Percentiles rank a stretch among this genome's conserved stretches.
Evolutionary conservation across 2,113 vertebrate genomes (phyloP).

Genomic region (Ploceus nigricollis): DNA sequence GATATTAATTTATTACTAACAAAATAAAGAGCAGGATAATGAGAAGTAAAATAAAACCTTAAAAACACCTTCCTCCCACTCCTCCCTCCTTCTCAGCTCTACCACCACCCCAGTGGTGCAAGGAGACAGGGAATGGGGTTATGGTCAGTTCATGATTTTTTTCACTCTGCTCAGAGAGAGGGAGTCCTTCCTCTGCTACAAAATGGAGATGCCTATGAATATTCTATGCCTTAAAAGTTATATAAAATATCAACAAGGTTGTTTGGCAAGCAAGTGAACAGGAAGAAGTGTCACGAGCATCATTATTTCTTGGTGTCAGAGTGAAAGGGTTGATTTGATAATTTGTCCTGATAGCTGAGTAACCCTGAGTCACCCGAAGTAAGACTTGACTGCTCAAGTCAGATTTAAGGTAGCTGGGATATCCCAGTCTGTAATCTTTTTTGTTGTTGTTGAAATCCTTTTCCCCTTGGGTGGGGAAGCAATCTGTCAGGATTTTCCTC

Average conservation of each 20-base stretch:
- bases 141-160: not conserved
- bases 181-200: not conserved
- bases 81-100: not conserved
- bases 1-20: not conserved
- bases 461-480: constrained; percentile 12
- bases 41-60: not conserved
- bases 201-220: not conserved
- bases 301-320: constrained; percentile 38
- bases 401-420: constrained; percentile 10
- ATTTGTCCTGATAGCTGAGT: constrained; percentile 40
- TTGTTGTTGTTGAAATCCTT: not conserved
- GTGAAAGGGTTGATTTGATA: constrained; percentile 54
- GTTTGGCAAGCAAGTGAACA: not conserved
- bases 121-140: not conserved
- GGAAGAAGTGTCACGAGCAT: constrained; percentile 12
- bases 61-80: not conserved
- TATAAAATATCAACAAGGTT: not conserved
- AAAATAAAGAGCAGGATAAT: not conserved
- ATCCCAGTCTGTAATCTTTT: constrained; percentile 10
- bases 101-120: not conserved
- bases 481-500: constrained; percentile 5
- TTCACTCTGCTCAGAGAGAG: not conserved
- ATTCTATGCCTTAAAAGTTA: not conserved
- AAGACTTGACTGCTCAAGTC: not conserved
- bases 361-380: not conserved